Base-by-base conservation (phyloP, 1,140 invertebrate species). In the Phthorimaea operculella region DNA sequence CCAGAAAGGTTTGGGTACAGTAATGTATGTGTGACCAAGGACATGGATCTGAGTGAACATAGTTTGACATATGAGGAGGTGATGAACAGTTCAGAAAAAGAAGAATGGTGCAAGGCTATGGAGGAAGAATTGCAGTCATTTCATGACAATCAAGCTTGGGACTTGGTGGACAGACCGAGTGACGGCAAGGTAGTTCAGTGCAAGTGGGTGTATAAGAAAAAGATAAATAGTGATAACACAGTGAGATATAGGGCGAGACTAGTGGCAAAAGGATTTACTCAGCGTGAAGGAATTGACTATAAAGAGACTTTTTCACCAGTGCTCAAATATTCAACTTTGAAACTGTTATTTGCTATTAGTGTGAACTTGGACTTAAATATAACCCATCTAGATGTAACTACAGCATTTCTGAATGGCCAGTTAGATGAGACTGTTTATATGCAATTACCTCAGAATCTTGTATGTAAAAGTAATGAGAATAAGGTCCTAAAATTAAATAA, bases 321-420 rank as follows among this genome's bases (percentile, higher is more conserved):
- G 14, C 58, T 70, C 4, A 58, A 57, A 36, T 55, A 55, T 39
- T 54, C 53, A 4, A 54, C 42, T 10, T 48, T 54, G 16, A 54
- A 33, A 47, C 33, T 70, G 14, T 57, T 73, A 17, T 52, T 71
- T 48, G 66, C 62, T 12, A 54, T 71, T 48, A 51, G 68, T 54
- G 65, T 69, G 33, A 55, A 69, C 18, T 63, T 67, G 56, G 55
- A 62, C 51, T 55, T 71, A 56, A 55, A 58, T 9, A 61, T 72
- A 4, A 51, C 14, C 4, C 68, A 79, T 56, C 59, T 78, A 34
- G 76, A 81, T 65, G 71, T 83, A 15, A 62, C 59, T 15, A 83
- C 79, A n/a, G 80, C 76, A 9, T 86, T 74, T 58, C 60, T 83
- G 16, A 68, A 80, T 60, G 69, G 70, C 11, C 51, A 58, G 14